Conservation (phyloP, 2,113 vertebrate genomes). For the Phainopepla nitens region DNA sequence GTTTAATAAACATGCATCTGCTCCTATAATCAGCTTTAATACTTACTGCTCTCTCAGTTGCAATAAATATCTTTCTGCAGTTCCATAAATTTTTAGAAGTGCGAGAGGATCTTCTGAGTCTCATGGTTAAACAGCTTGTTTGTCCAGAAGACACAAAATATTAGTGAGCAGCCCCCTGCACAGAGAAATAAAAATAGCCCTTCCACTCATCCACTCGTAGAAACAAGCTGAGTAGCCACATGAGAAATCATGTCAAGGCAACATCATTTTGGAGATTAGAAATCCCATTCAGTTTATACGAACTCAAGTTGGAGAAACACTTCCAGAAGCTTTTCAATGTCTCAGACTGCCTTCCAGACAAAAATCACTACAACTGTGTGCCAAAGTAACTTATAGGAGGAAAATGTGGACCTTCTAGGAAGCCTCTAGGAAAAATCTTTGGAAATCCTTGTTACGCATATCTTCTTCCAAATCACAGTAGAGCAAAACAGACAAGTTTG, state of each 20-base stretch:
- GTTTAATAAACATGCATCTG: neutral
- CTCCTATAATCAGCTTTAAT: neutral
- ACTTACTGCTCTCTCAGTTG: neutral
- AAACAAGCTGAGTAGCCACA: neutral
- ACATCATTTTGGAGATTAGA: neutral
- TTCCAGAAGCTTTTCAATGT: neutral
- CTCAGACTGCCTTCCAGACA: neutral
- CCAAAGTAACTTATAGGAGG: neutral
- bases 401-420: neutral
- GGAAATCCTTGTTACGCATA: neutral
- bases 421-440: neutral
- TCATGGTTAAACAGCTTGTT: neutral
- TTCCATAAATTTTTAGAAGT: neutral
- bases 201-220: neutral
- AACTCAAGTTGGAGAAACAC: neutral
- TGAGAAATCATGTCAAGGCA: neutral
- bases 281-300: neutral
- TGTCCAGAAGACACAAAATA: neutral
- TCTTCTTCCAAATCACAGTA: neutral
- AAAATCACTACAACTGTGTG: accelerated
- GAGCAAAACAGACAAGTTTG: neutral
- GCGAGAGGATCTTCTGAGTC: neutral
- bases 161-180: neutral
- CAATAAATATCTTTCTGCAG: neutral
- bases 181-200: neutral